A percentile compares a stretch with the other conserved stretches of the same genome.
phyloP scores from a whole-genome alignment of 1,140 invertebrate genomes.

The Euwallacea fornicatus region DNA sequence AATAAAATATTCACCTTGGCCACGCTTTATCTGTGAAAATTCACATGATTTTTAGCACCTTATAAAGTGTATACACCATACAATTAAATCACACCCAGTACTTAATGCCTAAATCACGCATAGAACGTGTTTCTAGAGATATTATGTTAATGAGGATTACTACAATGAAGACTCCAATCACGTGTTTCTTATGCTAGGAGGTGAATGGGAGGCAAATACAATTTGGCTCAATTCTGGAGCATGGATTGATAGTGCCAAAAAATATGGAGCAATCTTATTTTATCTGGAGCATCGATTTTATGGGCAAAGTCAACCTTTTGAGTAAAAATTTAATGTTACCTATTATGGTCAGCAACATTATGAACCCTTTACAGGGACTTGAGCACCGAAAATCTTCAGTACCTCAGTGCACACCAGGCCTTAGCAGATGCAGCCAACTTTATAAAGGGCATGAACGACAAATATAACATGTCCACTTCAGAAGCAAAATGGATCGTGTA shows the following conservation, averaged over 20 bases:
- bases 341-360: not conserved
- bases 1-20: too few species aligned
- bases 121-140: constrained; percentile 60
- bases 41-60: too few species aligned
- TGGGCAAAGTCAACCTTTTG: constrained; percentile 80
- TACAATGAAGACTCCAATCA: constrained; percentile 60
- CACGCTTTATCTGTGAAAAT: too few species aligned
- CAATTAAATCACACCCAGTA: too few species aligned
- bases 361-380: constrained; percentile 62
- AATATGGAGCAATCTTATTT: constrained; percentile 79
- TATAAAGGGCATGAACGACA: constrained; percentile 67
- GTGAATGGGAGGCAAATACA: constrained; percentile 67
- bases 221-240: constrained; percentile 82
- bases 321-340: not conserved
- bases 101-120: too few species aligned
- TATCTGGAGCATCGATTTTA: constrained; percentile 91
- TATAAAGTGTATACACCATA: too few species aligned
- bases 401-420: constrained; percentile 82
- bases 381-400: constrained; percentile 74
- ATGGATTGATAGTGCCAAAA: constrained; percentile 81
- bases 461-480: constrained; percentile 60
- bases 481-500: constrained; percentile 87
- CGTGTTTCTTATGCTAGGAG: constrained; percentile 86
- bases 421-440: constrained; percentile 85
- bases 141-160: constrained; percentile 75